Percentiles rank a stretch among this genome's conserved stretches.
Conservation (phyloP, 2,888 invertebrate genomes). For the Heliconius cydno region DNA sequence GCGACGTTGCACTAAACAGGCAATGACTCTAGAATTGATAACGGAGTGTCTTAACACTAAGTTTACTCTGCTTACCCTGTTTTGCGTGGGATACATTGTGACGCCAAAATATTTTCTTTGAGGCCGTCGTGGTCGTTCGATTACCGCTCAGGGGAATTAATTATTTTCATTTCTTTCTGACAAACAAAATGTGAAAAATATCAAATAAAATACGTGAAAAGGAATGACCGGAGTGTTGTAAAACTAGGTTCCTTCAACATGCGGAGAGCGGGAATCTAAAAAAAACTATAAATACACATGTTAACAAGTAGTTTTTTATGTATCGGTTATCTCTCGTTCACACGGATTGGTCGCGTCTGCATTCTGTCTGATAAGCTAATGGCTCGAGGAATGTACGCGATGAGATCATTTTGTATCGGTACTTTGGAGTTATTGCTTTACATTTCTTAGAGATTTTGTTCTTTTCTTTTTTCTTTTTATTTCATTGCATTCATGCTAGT, state of each 20-base stretch:
- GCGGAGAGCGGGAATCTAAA: slow-evolving; percentile 25
- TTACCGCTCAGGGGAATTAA: too few relatives aligned
- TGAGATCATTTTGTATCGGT: slow-evolving; percentile 36
- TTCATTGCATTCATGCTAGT: too few relatives aligned
- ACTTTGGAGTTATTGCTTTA: slow-evolving; percentile 1
- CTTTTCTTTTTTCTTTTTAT: not conserved
- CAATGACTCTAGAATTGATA: too few relatives aligned
- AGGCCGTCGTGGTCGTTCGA: too few relatives aligned
- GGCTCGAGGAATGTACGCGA: slow-evolving; percentile 44
- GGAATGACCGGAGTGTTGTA: not conserved
- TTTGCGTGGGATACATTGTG: too few relatives aligned
- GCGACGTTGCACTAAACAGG: too few relatives aligned
- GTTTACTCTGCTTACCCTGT: too few relatives aligned
- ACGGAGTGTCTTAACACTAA: too few relatives aligned
- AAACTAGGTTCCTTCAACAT: not conserved
- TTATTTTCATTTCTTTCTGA: too few relatives aligned
- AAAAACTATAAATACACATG: slow-evolving; percentile 47
- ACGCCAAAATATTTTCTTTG: too few relatives aligned
- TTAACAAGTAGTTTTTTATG: slow-evolving; percentile 42
- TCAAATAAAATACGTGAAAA: not conserved
- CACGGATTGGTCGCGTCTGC: slow-evolving; percentile 66
- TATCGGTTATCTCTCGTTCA: slow-evolving; percentile 65
- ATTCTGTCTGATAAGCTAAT: slow-evolving; percentile 58
- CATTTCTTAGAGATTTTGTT: slow-evolving; percentile 1
- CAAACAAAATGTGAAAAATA: too few relatives aligned